phyloP scores from a whole-genome alignment of 2,888 invertebrate genomes.

The Microctonus brassicae region DNA sequence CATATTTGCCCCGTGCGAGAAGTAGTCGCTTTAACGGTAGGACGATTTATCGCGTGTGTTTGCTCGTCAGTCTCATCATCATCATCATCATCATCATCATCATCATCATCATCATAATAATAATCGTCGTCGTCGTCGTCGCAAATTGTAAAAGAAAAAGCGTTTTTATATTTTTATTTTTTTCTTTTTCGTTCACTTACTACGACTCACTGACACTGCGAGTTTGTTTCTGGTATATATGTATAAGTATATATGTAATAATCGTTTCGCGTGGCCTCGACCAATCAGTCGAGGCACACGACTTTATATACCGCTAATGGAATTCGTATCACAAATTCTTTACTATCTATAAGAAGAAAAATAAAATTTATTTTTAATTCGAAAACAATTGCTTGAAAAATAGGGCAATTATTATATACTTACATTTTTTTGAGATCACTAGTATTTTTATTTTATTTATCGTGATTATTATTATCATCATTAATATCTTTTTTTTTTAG shows the following conservation, averaged over 20 bases:
- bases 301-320: constrained; percentile 1
- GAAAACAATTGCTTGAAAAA: neutral
- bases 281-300: constrained; percentile 9
- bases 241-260: constrained; percentile 10
- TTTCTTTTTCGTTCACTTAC: constrained; percentile 5
- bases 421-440: too few species aligned
- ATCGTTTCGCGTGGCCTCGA: constrained; percentile 29
- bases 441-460: too few species aligned
- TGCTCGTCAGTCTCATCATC: constrained; percentile 17
- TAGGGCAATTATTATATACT: neutral
- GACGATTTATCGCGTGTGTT: constrained; percentile 40
- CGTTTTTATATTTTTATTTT: too few species aligned
- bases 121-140: neutral
- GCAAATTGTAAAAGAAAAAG: neutral
- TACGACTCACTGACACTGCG: neutral
- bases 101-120: neutral
- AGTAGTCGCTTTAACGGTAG: constrained; percentile 42
- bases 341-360: neutral
- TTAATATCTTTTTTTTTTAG: neutral
- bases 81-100: neutral
- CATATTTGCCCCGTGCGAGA: constrained; percentile 13
- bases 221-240: neutral
- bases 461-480: neutral
- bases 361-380: neutral
- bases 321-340: constrained; percentile 5